phyloP scores from a whole-genome alignment of 1,140 invertebrate species.

The Drosophila burlai region DNA sequence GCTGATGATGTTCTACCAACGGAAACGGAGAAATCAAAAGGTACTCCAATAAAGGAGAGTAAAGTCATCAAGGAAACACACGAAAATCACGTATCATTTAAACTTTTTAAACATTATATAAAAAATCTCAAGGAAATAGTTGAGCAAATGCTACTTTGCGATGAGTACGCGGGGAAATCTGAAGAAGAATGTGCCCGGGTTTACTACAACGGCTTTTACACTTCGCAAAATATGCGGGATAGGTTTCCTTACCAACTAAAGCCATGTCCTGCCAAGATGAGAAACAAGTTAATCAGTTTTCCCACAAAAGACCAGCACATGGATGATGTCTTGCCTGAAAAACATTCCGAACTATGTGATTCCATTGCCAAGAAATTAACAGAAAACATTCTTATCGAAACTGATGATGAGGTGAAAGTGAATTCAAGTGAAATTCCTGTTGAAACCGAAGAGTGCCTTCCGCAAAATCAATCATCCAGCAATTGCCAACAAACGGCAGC shows the following conservation, averaged over 20 bases:
- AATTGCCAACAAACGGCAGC: neutral
- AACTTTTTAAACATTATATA: conserved; percentile 27
- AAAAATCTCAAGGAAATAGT: conserved; percentile 45
- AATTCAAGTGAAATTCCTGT: neutral
- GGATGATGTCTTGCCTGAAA: neutral
- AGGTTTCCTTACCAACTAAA: conserved; percentile 29
- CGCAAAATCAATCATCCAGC: neutral
- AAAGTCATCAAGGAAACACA: neutral
- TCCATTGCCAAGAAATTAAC: neutral
- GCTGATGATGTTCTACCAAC: neutral
- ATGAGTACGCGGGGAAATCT: conserved; percentile 2
- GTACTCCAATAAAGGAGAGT: neutral
- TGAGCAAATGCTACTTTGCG: conserved; percentile 26
- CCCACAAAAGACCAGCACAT: neutral
- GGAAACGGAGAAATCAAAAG: neutral
- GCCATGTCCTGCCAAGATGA: conserved; percentile 37
- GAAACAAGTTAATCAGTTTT: conserved; percentile 21
- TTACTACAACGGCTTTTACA: conserved; percentile 48
- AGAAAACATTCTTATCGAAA: neutral
- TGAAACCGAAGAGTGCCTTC: neutral
- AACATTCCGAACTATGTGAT: no score
- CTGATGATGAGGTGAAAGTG: neutral
- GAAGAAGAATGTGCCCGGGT: conserved; percentile 25
- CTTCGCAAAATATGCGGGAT: conserved; percentile 21
- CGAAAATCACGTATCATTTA: conserved; percentile 17